These are phyloP conservation scores for Leptoclinus maculatus DNA, from an alignment of 2,797 vertebrate species.

Conservation along the genomic window DNA sequence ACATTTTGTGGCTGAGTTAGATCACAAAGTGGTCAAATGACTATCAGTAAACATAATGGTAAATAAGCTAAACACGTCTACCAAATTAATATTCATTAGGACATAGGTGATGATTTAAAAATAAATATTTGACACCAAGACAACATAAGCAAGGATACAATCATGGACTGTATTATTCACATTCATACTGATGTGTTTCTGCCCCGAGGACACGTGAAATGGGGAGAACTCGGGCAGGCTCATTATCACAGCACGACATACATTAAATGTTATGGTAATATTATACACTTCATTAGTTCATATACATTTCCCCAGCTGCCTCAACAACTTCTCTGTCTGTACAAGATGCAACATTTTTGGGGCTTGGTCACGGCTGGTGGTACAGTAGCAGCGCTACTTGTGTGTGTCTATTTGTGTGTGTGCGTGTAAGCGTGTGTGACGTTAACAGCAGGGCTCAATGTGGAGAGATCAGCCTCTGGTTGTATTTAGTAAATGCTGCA, in stretches of 20 bases:
- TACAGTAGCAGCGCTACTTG: slow-evolving; percentile 62
- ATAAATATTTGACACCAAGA: slow-evolving; percentile 60
- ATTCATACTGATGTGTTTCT: slow-evolving; percentile 71
- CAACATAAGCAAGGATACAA: slow-evolving; percentile 58
- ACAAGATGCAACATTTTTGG: slow-evolving; percentile 82
- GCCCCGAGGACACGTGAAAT: slow-evolving; percentile 82
- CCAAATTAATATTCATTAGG: slow-evolving; percentile 52
- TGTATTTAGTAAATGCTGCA: slow-evolving; percentile 89
- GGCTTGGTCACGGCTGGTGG: slow-evolving; percentile 81
- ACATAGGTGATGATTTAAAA: slow-evolving; percentile 60
- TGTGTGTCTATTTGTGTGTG: slow-evolving; percentile 67
- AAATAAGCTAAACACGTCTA: slow-evolving; percentile 27
- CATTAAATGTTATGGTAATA: slow-evolving; percentile 87
- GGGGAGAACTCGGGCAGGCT: slow-evolving; percentile 78
- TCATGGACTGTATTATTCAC: slow-evolving; percentile 68
- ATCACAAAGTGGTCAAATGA: slow-evolving; percentile 25
- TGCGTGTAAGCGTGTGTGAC: slow-evolving; percentile 74
- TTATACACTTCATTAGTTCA: slow-evolving; percentile 88
- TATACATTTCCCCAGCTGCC: slow-evolving; percentile 82
- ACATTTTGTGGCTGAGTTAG: slow-evolving; percentile 17
- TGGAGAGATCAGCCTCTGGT: slow-evolving; percentile 87
- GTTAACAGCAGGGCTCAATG: slow-evolving; percentile 84
- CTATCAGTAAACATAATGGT: slow-evolving; percentile 16
- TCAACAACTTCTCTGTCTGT: slow-evolving; percentile 80
- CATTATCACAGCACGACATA: slow-evolving; percentile 86